Evolutionary conservation across 2,888 invertebrate species (phyloP).

Genomic region (Branchipolynoe longqiensis): DNA sequence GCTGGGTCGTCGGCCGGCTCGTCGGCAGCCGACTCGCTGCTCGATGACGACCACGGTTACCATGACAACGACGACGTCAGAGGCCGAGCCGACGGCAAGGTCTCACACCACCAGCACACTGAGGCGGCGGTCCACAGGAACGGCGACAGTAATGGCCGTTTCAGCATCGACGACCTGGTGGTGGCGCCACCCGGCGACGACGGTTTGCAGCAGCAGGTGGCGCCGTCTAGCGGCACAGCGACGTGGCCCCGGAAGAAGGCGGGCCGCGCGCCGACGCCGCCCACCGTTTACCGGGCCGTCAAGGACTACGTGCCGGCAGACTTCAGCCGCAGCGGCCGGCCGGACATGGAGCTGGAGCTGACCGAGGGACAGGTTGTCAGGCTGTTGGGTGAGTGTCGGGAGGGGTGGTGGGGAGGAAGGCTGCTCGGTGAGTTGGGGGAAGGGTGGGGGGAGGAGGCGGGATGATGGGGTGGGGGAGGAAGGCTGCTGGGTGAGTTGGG

Average conservation of each 20-base stretch:
- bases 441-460: too few species aligned
- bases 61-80: slow-evolving; percentile 22
- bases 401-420: too few species aligned
- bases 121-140: background rate
- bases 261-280: background rate
- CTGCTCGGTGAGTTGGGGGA: too few species aligned
- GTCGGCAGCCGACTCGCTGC: slow-evolving; percentile 29
- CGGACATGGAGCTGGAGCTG: slow-evolving; percentile 73
- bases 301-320: slow-evolving; percentile 75
- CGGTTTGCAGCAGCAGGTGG: slow-evolving; percentile 52
- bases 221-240: slow-evolving; percentile 9
- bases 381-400: slow-evolving; percentile 72
- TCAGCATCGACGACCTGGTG: slow-evolving; percentile 52
- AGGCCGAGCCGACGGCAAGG: slow-evolving; percentile 34
- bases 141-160: slow-evolving; percentile 10
- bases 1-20: slow-evolving; percentile 26
- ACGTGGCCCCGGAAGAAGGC: slow-evolving; percentile 49
- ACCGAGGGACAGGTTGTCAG: slow-evolving; percentile 77
- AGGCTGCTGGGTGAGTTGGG: too few species aligned
- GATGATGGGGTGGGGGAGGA: too few species aligned
- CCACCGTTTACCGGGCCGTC: slow-evolving; percentile 58
- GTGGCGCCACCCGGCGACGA: background rate
- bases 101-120: background rate
- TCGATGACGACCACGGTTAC: slow-evolving; percentile 41
- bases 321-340: slow-evolving; percentile 75